A percentile compares a stretch with the other conserved stretches of the same genome.
Evolutionary conservation across 2,888 invertebrate genomes (phyloP).

Genomic region (Protonemura montana): DNA sequence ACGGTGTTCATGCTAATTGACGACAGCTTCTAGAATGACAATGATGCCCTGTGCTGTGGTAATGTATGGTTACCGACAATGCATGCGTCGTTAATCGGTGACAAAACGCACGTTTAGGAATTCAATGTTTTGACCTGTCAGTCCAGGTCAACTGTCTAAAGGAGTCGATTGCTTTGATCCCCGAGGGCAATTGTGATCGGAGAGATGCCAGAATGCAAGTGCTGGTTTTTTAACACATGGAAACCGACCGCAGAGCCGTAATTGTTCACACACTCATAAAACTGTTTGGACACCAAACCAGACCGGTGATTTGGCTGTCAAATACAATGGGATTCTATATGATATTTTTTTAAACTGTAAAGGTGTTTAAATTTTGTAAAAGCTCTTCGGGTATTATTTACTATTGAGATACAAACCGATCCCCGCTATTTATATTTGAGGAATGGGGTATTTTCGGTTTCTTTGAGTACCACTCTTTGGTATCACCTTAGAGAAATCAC

Average conservation of each 20-base stretch:
- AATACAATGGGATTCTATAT: not conserved
- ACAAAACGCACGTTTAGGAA: slow-evolving; percentile 2
- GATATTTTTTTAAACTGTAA: not conserved
- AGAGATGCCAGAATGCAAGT: not conserved
- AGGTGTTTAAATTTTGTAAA: not conserved
- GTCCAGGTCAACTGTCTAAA: not conserved
- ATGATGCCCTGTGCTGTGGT: not conserved
- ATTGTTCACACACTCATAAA: slow-evolving; percentile 7
- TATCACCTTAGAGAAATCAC: too few relatives aligned
- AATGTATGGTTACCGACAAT: not conserved
- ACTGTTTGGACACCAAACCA: not conserved
- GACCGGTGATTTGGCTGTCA: not conserved
- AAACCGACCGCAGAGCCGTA: not conserved
- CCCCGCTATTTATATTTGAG: not conserved
- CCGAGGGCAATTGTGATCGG: not conserved
- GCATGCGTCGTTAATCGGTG: not conserved
- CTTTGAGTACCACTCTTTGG: not conserved
- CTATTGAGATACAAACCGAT: not conserved
- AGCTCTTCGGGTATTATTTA: not conserved
- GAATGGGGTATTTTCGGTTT: not conserved
- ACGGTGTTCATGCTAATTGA: not conserved
- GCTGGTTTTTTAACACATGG: not conserved
- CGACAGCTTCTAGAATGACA: not conserved
- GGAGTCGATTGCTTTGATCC: not conserved
- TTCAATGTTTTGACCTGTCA: not conserved